A percentile compares a stretch with the other conserved stretches of the same genome.
phyloP scores from a whole-genome alignment of 1,140 invertebrate genomes.

The Neuroterus valhalla region DNA sequence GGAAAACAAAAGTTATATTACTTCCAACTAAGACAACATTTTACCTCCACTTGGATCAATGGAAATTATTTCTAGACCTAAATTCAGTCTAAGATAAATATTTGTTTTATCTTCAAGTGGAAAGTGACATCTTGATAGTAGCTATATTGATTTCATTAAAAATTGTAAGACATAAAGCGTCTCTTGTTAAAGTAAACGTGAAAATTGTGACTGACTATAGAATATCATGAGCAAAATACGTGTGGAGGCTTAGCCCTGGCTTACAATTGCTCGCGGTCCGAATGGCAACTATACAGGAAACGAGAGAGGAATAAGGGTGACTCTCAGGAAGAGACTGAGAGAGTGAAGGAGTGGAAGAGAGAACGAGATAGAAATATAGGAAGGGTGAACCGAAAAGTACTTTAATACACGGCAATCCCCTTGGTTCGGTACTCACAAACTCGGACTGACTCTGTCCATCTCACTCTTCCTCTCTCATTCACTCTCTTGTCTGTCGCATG shows the following conservation, averaged over 20 bases:
- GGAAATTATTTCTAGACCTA: no score
- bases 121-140: no score
- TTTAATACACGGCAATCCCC: conserved; percentile 70
- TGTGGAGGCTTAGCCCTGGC: conserved; percentile 49
- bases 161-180: no score
- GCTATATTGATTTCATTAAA: no score
- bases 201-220: conserved; percentile 11
- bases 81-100: no score
- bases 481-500: conserved; percentile 50
- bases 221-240: conserved; percentile 54
- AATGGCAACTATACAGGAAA: conserved; percentile 54
- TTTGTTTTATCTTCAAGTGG: no score
- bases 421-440: conserved; percentile 66
- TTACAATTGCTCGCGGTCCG: conserved; percentile 59
- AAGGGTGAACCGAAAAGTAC: conserved; percentile 62
- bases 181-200: conserved; percentile 1
- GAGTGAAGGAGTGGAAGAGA: conserved; percentile 45
- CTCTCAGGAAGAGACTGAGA: conserved; percentile 31
- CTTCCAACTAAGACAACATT: no score
- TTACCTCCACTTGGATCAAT: no score
- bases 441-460: conserved; percentile 55
- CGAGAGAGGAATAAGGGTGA: conserved; percentile 44
- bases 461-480: conserved; percentile 43
- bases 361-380: background rate
- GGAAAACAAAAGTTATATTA: no score